Conservation (phyloP, 2,797 vertebrate genomes). For the Limosa lapponica region DNA sequence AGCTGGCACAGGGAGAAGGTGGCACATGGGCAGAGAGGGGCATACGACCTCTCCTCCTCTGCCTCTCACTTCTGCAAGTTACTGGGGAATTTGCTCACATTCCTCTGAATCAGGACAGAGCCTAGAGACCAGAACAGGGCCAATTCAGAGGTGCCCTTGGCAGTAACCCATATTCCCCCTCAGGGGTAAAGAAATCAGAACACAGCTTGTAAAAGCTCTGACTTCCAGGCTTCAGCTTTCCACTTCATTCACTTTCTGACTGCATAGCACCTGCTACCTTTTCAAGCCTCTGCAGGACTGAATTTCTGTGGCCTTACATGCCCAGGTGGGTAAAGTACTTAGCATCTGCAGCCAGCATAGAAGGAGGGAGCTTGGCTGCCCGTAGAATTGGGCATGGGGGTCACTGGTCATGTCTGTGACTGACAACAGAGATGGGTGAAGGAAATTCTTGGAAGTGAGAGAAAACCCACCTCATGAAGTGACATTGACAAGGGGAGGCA, state of each 20-base stretch:
- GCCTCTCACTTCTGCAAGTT: neutral
- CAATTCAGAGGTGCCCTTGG: slow-evolving; percentile 47
- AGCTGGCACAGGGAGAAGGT: neutral
- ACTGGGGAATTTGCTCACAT: neutral
- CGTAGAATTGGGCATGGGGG: neutral
- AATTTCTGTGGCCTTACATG: neutral
- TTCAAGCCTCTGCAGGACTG: neutral
- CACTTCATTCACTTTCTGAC: neutral
- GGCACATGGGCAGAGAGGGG: neutral
- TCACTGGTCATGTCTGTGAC: neutral
- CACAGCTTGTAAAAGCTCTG: neutral
- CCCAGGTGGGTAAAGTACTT: neutral
- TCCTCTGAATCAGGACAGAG: slow-evolving; percentile 54
- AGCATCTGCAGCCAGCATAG: neutral
- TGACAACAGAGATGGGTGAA: neutral
- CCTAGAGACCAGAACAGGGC: slow-evolving; percentile 25
- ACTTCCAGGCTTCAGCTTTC: neutral
- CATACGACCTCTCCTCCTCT: neutral
- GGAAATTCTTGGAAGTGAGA: neutral
- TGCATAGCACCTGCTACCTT: neutral
- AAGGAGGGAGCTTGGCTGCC: neutral
- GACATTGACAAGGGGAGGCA: neutral
- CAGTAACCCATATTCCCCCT: slow-evolving; percentile 38
- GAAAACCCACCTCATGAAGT: neutral
- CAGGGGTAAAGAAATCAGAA: slow-evolving; percentile 33